These are phyloP conservation scores for Somateria mollissima DNA, from an alignment of 2,797 vertebrate species.

Conservation along the genomic window DNA sequence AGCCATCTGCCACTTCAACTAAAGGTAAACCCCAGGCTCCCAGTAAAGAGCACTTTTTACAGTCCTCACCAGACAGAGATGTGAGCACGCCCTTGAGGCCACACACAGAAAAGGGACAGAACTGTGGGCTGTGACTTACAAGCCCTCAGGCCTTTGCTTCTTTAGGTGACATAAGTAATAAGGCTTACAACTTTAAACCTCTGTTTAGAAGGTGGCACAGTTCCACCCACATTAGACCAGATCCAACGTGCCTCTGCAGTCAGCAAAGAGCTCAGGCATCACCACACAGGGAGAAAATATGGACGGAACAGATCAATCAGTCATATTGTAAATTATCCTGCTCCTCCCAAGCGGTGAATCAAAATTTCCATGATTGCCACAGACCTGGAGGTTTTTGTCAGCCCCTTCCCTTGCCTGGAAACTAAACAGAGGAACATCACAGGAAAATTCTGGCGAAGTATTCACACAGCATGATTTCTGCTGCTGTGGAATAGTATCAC, in stretches of 20 bases:
- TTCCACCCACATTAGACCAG: neutral
- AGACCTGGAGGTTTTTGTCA: neutral
- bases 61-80: neutral
- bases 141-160: neutral
- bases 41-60: neutral
- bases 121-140: neutral
- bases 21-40: neutral
- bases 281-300: neutral
- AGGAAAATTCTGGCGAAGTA: neutral
- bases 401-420: neutral
- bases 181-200: neutral
- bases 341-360: neutral
- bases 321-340: neutral
- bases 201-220: neutral
- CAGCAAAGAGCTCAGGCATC: neutral
- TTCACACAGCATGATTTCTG: neutral
- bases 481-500: neutral
- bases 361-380: constrained; percentile 15
- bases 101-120: neutral
- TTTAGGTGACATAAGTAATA: neutral
- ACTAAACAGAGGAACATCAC: neutral
- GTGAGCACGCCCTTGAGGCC: neutral
- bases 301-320: neutral
- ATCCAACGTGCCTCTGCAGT: neutral
- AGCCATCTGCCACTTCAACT: neutral